These are phyloP conservation scores for Paraplagusia blochii DNA, from an alignment of 2,113 vertebrate genomes.

Conservation along the genomic window DNA sequence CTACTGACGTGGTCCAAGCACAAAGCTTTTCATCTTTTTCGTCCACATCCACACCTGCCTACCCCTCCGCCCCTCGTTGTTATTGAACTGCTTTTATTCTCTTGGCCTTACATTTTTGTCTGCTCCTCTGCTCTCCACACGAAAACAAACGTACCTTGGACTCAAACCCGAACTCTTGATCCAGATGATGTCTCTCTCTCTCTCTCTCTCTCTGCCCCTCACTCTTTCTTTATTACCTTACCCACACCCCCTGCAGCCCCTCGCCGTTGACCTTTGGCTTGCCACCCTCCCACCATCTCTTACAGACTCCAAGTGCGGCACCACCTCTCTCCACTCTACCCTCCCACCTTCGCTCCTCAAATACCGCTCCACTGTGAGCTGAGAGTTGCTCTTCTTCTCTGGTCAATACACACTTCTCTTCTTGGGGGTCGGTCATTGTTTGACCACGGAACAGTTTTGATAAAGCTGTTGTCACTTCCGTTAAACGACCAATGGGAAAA, in stretches of 20 bases:
- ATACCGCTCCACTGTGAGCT: slow-evolving; percentile 42
- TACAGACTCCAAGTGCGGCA: slow-evolving; percentile 61
- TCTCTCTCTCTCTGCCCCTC: slow-evolving; percentile 64
- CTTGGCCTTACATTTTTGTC: slow-evolving; percentile 34
- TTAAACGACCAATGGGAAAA: slow-evolving; percentile 11
- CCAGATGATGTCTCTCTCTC: slow-evolving; percentile 89
- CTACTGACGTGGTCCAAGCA: slow-evolving; percentile 4
- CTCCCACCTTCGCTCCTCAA: slow-evolving; percentile 59
- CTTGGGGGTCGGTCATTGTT: slow-evolving; percentile 71
- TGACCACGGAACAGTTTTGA: slow-evolving; percentile 51
- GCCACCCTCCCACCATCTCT: slow-evolving; percentile 28
- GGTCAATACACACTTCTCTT: slow-evolving; percentile 37
- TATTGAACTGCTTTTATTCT: slow-evolving; percentile 48
- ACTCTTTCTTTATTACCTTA: slow-evolving; percentile 12
- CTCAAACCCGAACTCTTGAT: slow-evolving; percentile 89
- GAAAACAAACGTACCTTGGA: slow-evolving; percentile 98
- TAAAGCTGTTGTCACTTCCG: slow-evolving; percentile 25
- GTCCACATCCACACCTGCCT: slow-evolving; percentile 35
- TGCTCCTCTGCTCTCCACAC: slow-evolving; percentile 49
- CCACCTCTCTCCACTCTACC: slow-evolving; percentile 59
- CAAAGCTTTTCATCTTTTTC: slow-evolving; percentile 23
- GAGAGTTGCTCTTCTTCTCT: slow-evolving; percentile 56
- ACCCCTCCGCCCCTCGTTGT: slow-evolving; percentile 19
- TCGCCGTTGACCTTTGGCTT: slow-evolving; percentile 35
- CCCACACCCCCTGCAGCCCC: not conserved